Percentiles rank a stretch among this genome's conserved stretches.
Conservation (phyloP, 2,888 invertebrate species). For the Allophyes oxyacanthae region DNA sequence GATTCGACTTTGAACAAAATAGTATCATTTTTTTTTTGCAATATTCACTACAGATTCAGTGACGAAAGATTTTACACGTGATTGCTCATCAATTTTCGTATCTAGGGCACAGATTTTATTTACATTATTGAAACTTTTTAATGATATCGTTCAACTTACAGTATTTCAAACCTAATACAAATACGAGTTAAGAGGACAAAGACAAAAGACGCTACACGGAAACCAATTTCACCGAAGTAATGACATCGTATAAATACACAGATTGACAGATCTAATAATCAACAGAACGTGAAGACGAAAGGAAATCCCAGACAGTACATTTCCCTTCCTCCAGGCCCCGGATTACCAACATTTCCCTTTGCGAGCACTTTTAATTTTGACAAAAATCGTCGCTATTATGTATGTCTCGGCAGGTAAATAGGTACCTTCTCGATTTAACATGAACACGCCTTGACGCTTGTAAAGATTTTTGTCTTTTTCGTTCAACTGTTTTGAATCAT, state of each 20-base stretch:
- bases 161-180: constrained; percentile 43
- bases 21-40: too few relatives aligned
- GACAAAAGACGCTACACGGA: constrained; percentile 20
- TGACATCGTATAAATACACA: constrained; percentile 30
- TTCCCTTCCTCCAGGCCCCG: too few relatives aligned
- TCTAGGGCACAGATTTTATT: too few relatives aligned
- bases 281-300: constrained; percentile 22
- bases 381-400: constrained; percentile 35
- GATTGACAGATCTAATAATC: constrained; percentile 44
- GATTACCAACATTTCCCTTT: too few relatives aligned
- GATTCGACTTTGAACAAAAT: too few relatives aligned
- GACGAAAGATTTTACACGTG: too few relatives aligned
- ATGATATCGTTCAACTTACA: neutral
- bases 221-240: constrained; percentile 35
- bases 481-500: constrained; percentile 20
- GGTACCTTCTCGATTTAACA: constrained; percentile 43
- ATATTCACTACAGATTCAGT: too few relatives aligned
- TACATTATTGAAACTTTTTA: too few relatives aligned
- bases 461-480: constrained; percentile 30
- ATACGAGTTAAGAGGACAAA: constrained; percentile 37
- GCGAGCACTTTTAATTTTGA: constrained; percentile 39
- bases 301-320: constrained; percentile 24
- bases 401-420: constrained; percentile 28
- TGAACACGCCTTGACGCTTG: constrained; percentile 39
- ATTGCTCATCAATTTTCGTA: too few relatives aligned